phyloP scores from a whole-genome alignment of 23 tunicate species.

The Halocynthia aurantium region DNA sequence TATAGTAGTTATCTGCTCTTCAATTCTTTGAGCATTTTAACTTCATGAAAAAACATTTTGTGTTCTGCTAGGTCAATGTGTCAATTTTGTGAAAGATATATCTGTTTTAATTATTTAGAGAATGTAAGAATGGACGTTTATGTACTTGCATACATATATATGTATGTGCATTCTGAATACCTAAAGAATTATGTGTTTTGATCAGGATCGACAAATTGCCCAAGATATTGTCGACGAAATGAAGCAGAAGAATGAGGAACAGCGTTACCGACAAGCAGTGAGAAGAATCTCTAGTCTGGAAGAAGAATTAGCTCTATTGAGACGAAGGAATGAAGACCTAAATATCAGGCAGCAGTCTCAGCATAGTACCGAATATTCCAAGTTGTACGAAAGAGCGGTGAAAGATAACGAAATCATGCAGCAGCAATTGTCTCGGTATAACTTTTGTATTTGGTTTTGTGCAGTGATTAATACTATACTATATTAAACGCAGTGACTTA shows the following conservation, averaged over 20 bases:
- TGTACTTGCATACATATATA: no score
- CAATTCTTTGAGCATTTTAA: no score
- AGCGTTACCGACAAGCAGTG: conserved; percentile 45
- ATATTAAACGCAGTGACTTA: neutral
- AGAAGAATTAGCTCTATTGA: conserved; percentile 37
- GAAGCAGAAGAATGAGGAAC: conserved; percentile 48
- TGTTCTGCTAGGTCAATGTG: no score
- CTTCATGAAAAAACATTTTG: no score
- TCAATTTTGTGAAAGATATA: no score
- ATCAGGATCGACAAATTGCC: conserved; percentile 54
- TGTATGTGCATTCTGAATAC: no score
- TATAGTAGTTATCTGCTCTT: no score
- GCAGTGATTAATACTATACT: neutral
- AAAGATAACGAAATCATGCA: conserved; percentile 13
- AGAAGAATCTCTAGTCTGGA: conserved; percentile 38
- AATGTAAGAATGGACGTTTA: no score
- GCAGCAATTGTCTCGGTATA: conserved; percentile 20
- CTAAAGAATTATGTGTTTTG: neutral
- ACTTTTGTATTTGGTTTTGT: neutral
- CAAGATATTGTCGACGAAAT: conserved; percentile 41
- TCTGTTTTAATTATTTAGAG: no score
- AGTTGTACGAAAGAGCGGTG: conserved; percentile 17
- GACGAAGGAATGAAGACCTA: conserved; percentile 2
- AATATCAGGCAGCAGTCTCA: neutral
- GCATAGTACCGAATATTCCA: conserved; percentile 2